Evolutionary conservation across 2,797 vertebrate species (phyloP).

Genomic region (Numenius phaeopus): DNA sequence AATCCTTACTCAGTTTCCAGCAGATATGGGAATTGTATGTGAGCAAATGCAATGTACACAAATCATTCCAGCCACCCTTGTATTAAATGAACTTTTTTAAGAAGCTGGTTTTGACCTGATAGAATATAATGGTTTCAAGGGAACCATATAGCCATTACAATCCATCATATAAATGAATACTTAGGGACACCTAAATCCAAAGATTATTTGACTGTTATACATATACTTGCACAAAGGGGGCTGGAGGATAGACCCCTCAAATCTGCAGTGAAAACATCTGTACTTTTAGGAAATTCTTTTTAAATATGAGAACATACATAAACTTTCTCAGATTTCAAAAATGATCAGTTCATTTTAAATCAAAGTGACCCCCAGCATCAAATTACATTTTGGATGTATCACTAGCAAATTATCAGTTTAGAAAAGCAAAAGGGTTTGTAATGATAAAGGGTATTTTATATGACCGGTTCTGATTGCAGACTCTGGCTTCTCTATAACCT

Average conservation of each 20-base stretch:
- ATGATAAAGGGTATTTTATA: conserved; percentile 27
- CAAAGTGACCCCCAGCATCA: not conserved
- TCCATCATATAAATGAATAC: conserved; percentile 80
- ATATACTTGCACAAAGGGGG: not conserved
- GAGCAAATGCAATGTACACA: not conserved
- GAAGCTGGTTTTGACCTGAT: conserved; percentile 73
- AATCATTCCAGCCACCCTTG: conserved; percentile 65
- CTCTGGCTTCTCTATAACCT: conserved; percentile 11
- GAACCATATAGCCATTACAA: conserved; percentile 75
- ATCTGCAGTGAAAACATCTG: conserved; percentile 54
- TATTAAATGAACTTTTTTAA: conserved; percentile 63
- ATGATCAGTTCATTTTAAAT: not conserved
- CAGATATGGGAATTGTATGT: conserved; percentile 26
- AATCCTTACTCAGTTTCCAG: conserved; percentile 37
- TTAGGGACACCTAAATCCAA: conserved; percentile 79
- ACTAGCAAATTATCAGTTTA: conserved; percentile 17
- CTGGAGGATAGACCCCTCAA: conserved; percentile 41
- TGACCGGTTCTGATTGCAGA: not conserved
- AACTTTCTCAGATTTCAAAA: conserved; percentile 15
- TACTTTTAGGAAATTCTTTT: conserved; percentile 14
- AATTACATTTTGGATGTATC: conserved; percentile 9
- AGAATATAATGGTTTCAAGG: conserved; percentile 78
- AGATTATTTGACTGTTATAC: conserved; percentile 73
- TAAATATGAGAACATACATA: not conserved
- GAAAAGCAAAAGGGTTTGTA: not conserved